phyloP scores from a whole-genome alignment of 2,888 invertebrate species.

The Hydriomena furcata region DNA sequence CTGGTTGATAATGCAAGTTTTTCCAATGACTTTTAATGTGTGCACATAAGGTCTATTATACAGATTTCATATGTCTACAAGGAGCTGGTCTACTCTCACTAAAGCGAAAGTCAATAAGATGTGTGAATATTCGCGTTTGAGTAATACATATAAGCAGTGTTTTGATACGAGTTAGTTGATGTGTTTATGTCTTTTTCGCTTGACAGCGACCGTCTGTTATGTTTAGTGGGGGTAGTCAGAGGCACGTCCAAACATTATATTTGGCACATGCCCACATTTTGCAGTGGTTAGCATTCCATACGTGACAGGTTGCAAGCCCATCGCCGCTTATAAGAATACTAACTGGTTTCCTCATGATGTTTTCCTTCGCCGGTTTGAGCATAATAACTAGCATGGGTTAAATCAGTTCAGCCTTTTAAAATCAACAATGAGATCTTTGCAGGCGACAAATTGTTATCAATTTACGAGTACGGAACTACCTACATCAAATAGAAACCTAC shows the following conservation, averaged over 20 bases:
- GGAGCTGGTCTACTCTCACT: constrained; percentile 57
- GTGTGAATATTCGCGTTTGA: constrained; percentile 26
- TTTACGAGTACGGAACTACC: too few species aligned
- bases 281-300: too few species aligned
- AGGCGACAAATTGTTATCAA: too few species aligned
- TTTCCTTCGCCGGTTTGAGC: too few species aligned
- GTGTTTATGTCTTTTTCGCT: constrained; percentile 5
- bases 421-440: too few species aligned
- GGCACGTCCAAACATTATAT: not conserved
- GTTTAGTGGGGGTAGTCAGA: not conserved
- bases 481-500: too few species aligned
- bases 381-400: too few species aligned
- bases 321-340: too few species aligned
- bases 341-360: too few species aligned
- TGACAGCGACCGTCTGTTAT: not conserved
- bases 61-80: constrained; percentile 43
- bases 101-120: constrained; percentile 62
- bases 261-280: too few species aligned
- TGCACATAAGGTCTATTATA: constrained; percentile 48
- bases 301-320: too few species aligned
- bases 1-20: constrained; percentile 20
- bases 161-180: not conserved
- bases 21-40: constrained; percentile 23
- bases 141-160: constrained; percentile 12
- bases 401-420: too few species aligned